Evolutionary conservation across 2,113 vertebrate species (phyloP), one percentile per base, ranked within the genome.

Genomic region (Falco punctatus): DNA sequence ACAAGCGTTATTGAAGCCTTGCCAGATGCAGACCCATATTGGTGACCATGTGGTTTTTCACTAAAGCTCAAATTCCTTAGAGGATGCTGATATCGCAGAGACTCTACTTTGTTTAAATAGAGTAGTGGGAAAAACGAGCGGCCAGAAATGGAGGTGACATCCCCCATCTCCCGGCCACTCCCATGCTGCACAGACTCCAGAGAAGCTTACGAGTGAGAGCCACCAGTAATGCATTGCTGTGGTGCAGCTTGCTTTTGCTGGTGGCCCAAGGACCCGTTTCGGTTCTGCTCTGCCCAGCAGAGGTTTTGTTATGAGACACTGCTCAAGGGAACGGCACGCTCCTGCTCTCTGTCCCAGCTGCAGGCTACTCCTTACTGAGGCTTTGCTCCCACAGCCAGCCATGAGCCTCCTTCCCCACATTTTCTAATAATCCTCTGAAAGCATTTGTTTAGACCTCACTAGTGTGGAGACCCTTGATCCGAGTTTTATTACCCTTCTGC

Each of bases 71-170:
- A 46, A 54, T 79, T 81, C 49, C 21, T 78, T 30, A 35, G 42
- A 74, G 38, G 13, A 55, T 32, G 21, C 55, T 66, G 59, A 71
- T 20, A 49, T 66, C 51, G 38, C 71, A 74, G 79, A 28, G 59
- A 38, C 10, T 69, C 58, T 38, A 24, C 1, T 0, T 19, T 73
- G 23, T 59, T 51, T 59, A 54, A 61, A 79, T 48, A 49, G 5
- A 15, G 11, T 1, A 4, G 15, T 44, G 33, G 32, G 48, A 87
- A 84, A n/a, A 54, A 0, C 9, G 6, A 33, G 44, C 0, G 1
- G 26, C 32, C 58, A 66, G 86, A 49, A 77, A 23, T 17, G 32
- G 62, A 89, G 48, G 51, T 55, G 26, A n/a, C 5, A 5, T 54
- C 24, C 52, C 49, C 8, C 15, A 19, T 75, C 55, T 69, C 79